Evolutionary conservation across 2,888 invertebrate genomes (phyloP), one percentile per base, ranked within the genome.

Genomic region (Sisyra terminalis): DNA sequence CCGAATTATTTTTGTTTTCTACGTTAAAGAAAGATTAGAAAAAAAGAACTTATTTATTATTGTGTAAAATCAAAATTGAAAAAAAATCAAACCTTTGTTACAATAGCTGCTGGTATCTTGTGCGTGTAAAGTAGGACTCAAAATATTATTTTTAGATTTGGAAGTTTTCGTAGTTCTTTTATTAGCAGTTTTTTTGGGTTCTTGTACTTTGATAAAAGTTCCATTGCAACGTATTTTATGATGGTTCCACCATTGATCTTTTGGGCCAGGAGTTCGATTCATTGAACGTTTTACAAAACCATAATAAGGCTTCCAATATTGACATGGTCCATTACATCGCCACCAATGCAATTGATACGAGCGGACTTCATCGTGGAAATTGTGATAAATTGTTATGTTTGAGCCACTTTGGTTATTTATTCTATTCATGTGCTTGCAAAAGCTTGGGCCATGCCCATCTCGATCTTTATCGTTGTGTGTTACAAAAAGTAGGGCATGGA

Each of bases 401-500:
- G 89, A 75, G 43, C 93, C 90, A 3, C 93, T 82, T 48, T 72
- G 71, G 47, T 69, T 66, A 60, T 99, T 98, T 45, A 98, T 96
- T 46, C 90, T 72, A 48, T 78, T 57, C 98, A 98, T 98, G 53
- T 96, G 93, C 43, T 78, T 73, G 50, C 84, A 75, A 57, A 98
- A 98, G 55, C 87, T 81, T 0, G 93, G 90, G 0, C 98, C 98
- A 61, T 98, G 97, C 0, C 88, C 94, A 60, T 92, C 87, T 51
- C 90, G 75, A 54, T 96, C 92, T 53, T 77, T 71, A 52, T 87
- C 80, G 50, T 81, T 78, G 49, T 78, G 70, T 1, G 87, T 83
- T 1, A 97, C 75, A 64, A 97, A 98, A 46, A 97, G 72, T 59
- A 75, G 96, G 0, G 96, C 98, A 60, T 99, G 98, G 48, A 99